Conservation (phyloP, 1,140 invertebrate species). For the Spodoptera frugiperda region DNA sequence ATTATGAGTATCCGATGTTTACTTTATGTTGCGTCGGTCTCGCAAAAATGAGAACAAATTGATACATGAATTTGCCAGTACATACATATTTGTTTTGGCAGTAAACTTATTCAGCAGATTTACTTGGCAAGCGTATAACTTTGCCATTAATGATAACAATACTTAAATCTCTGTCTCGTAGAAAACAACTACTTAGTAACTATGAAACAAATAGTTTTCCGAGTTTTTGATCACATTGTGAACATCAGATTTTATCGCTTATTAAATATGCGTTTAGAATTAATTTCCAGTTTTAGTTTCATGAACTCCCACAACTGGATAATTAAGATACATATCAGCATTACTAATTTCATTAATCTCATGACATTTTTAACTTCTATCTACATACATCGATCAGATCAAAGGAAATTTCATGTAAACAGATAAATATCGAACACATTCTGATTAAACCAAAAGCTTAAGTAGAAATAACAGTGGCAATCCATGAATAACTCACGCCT, state of each 20-base stretch:
- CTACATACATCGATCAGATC: slow-evolving; percentile 25
- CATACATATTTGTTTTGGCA: slow-evolving; percentile 5
- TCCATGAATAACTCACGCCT: slow-evolving; percentile 58
- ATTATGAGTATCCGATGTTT: neutral
- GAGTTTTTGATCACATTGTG: slow-evolving; percentile 7
- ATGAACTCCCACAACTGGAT: slow-evolving; percentile 20
- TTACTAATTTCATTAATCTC: slow-evolving; percentile 27
- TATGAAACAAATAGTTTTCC: too few species aligned
- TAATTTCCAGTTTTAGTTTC: slow-evolving; percentile 16
- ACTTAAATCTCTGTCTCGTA: neutral
- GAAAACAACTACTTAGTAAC: neutral
- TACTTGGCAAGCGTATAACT: slow-evolving; percentile 15
- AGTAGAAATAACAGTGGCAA: slow-evolving; percentile 36
- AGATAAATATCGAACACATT: slow-evolving; percentile 26
- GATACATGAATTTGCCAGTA: neutral
- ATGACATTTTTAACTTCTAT: slow-evolving; percentile 4
- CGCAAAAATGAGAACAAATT: neutral
- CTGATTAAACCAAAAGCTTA: slow-evolving; percentile 3
- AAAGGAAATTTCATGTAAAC: slow-evolving; percentile 7
- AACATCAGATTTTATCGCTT: slow-evolving; percentile 10
- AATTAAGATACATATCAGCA: slow-evolving; percentile 23
- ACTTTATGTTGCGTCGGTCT: neutral
- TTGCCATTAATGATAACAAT: neutral
- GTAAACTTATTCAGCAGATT: neutral
- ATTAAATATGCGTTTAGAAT: slow-evolving; percentile 26